Percentiles rank a stretch among this genome's conserved stretches.
Conservation (phyloP, 2,113 vertebrate species). For the Lepus timidus region DNA sequence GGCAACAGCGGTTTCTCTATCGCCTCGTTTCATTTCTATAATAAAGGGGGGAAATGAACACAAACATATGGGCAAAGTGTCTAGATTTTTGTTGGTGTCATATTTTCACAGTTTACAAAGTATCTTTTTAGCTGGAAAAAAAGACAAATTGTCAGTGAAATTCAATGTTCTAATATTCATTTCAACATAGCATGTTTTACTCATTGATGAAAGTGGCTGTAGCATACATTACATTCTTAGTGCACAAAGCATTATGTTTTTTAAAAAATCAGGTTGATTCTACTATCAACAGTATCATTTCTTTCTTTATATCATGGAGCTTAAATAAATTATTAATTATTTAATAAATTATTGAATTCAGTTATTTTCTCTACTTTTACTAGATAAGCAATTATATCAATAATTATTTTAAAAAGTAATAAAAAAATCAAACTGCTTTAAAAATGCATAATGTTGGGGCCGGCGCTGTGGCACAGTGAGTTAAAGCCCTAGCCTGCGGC, state of each 20-base stretch:
- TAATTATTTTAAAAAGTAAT: constrained; percentile 21
- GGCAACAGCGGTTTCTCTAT: neutral
- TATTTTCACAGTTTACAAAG: constrained; percentile 8
- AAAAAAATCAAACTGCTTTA: constrained; percentile 3
- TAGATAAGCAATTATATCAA: constrained; percentile 21
- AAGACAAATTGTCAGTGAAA: neutral
- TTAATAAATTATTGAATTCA: neutral
- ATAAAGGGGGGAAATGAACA: neutral
- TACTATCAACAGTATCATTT: neutral
- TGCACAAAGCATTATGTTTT: neutral
- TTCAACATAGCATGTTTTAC: neutral
- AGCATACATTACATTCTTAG: neutral
- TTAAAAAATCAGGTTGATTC: neutral
- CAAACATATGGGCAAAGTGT: neutral
- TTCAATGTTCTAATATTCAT: neutral
- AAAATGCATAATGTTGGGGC: no score
- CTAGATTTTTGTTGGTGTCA: neutral
- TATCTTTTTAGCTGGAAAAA: constrained; percentile 12
- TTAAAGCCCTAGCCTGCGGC: no score
- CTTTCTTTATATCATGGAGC: neutral
- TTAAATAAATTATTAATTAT: neutral
- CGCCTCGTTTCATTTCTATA: neutral
- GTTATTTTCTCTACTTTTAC: constrained; percentile 21
- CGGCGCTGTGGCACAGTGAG: no score
- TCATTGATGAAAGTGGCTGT: neutral